Base-by-base conservation (phyloP, 1,140 invertebrate genomes). In the Maniola jurtina region DNA sequence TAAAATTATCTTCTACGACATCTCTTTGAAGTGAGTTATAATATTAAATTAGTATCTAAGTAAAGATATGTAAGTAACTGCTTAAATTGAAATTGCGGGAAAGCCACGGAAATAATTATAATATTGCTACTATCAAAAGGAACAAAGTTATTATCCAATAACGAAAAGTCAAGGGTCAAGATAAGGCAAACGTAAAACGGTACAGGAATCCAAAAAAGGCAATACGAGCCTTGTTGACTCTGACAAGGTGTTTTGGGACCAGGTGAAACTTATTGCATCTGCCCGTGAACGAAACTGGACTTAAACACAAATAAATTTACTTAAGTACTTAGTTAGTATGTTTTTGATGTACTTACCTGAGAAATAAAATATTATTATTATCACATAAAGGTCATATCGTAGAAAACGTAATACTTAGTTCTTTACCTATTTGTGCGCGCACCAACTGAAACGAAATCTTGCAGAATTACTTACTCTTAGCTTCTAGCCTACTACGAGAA, bases 241-340 rank as follows among this genome's bases (percentile, higher is more conserved):
- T 42, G 64, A 69, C 80, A 81, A 82, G 80, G 74, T 82, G 76
- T 72, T 73, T 63, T 45, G 25, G 52, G 25, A 72, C 68, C 80
- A 84, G 80, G 76, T 82, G 81, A 77, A 68, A 45, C 48, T 40
- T 63, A 25, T 66, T 56, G 58, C 81, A 80, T 84, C 81, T 81
- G 81, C 71, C 64, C 64, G 48, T 25, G 48, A 16, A 16, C 48
- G 7, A 25, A n/a, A 25, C 14, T 52, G 48, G 6, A 52, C 48
- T 52, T 52, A 16, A 52, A 1, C 14, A 52, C 48, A 52, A 16
- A 16, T 16, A 15, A 52, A 42, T 42, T 2, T 10, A 42, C 2
- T 42, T 10, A 42, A 42, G 13, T 42, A 42, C 1, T 42, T 2
- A 2, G 5, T 2, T 42, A 10, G n/a, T n/a, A n/a, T n/a, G n/a